phyloP scores from a whole-genome alignment of 2,113 vertebrate species.

The Suricata suricatta region DNA sequence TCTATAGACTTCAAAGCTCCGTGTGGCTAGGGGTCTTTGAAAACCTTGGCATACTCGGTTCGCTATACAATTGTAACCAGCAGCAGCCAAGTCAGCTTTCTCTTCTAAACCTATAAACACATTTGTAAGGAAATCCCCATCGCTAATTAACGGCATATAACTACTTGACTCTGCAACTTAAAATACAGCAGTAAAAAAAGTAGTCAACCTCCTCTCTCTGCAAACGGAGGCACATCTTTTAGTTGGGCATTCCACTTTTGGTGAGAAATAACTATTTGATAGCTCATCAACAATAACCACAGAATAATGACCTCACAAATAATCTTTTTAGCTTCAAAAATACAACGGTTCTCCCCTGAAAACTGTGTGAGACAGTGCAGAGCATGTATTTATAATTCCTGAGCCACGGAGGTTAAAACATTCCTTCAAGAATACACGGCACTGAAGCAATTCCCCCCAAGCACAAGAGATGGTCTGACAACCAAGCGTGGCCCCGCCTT shows the following conservation, averaged over 20 bases:
- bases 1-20: not conserved
- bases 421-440: not conserved
- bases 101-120: not conserved
- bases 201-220: not conserved
- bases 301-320: not conserved
- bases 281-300: not conserved
- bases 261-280: not conserved
- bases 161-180: not conserved
- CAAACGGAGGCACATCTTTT: not conserved
- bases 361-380: not conserved
- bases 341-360: not conserved
- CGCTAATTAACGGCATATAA: not conserved
- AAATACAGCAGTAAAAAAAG: not conserved
- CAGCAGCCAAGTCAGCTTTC: not conserved
- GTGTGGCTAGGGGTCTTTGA: not conserved
- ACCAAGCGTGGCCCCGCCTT: not conserved
- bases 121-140: not conserved
- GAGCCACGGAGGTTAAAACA: not conserved
- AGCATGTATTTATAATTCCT: not conserved
- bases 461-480: rapidly evolving
- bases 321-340: not conserved
- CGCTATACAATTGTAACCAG: not conserved
- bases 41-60: not conserved
- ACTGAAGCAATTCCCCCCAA: not conserved
- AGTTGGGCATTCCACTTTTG: not conserved